Evolutionary conservation across 2,797 vertebrate genomes (phyloP).

Genomic region (Acanthurus lineatus): DNA sequence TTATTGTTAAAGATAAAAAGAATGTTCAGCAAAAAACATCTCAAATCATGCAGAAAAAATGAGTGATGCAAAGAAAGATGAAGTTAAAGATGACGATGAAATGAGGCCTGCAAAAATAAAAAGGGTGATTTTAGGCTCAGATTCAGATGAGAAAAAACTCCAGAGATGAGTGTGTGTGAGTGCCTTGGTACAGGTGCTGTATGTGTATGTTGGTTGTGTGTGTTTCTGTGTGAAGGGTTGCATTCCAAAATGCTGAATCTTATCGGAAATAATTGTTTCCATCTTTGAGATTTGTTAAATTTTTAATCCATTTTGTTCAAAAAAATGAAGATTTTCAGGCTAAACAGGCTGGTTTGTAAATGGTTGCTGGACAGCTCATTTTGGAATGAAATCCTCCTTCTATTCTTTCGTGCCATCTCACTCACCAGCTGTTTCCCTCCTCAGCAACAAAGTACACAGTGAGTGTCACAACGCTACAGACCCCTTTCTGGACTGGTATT

Average conservation of each 20-base stretch:
- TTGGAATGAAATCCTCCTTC: conserved; percentile 79
- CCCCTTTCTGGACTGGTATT: conserved; percentile 91
- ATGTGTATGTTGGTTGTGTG: conserved; percentile 14
- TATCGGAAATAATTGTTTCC: neutral
- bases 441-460: conserved; percentile 90
- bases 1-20: conserved; percentile 1
- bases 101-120: conserved; percentile 29
- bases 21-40: conserved; percentile 12
- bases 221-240: conserved; percentile 61
- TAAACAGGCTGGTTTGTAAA: conserved; percentile 7
- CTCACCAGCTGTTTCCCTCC: conserved; percentile 89
- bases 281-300: neutral
- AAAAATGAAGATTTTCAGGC: neutral
- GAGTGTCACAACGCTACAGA: conserved; percentile 87
- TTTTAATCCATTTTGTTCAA: conserved; percentile 5
- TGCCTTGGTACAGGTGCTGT: conserved; percentile 14
- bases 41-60: conserved; percentile 1
- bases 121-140: conserved; percentile 18
- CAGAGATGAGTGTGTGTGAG: conserved; percentile 19
- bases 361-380: conserved; percentile 50
- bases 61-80: conserved; percentile 54
- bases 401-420: conserved; percentile 82
- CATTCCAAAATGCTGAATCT: conserved; percentile 75
- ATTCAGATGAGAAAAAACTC: conserved; percentile 15
- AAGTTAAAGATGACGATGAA: conserved; percentile 38